Evolutionary conservation across 2,797 vertebrate species (phyloP), one percentile per base, ranked within the genome.

Genomic region (Staurois parvus): DNA sequence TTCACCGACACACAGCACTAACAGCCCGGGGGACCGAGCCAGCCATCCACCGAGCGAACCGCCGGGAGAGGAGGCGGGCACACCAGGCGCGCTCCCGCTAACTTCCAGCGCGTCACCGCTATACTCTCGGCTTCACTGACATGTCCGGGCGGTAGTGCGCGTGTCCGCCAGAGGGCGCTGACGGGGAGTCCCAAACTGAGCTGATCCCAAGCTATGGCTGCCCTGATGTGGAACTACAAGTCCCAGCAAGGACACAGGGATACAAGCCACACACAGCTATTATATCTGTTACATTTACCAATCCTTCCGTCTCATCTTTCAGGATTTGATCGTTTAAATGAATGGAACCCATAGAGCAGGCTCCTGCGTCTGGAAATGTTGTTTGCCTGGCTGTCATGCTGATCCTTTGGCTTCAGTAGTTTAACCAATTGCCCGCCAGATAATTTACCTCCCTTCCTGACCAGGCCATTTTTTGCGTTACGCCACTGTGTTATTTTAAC

Each of bases 51-150:
- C 42, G 73, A 79, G 34, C 67, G 56, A 69, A 29, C 79, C 52
- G 37, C 64, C 73, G 85, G 84, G 87, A 87, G 85, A 79, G 76
- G 80, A 26, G 67, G 87, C 83, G 73, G 79, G 85, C 34, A 76
- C 56, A 68, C 56, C 48, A 28, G 17, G 84, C 84, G 84, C 84
- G 56, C 66, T 45, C 84, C 85, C 45, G 79, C 40, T 9, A 10
- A 64, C 64, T 52, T 40, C 24, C 19, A 70, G 40, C 67, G 66
- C 67, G 78, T 42, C 26, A 26, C 32, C n/a, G 26, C 48, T 15
- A 24, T 28, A 26, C 59, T 12, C 24, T 21, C 56, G 56, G 37
- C 37, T 37, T 37, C 10, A 67, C 59, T 32, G 15, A 6, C 15
- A 52, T 21, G 78, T 42, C 30, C 4, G 26, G 21, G 30, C 34